Evolutionary conservation across 2,113 vertebrate species (phyloP).

Genomic region (Prietella phreatophila): DNA sequence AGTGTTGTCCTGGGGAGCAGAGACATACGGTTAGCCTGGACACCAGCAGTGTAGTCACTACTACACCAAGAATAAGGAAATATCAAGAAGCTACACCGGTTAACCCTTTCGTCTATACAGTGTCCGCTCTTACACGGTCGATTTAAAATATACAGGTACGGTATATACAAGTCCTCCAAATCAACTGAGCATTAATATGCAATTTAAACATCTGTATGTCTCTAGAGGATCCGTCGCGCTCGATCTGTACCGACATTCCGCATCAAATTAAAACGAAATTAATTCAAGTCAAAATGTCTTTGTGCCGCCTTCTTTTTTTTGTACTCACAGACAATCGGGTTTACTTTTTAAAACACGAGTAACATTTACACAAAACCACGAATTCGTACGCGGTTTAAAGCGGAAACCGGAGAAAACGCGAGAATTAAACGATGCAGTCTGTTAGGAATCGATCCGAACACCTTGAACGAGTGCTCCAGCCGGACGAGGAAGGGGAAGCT

Average conservation of each 20-base stretch:
- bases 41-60: neutral
- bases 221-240: too few relatives aligned
- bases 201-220: too few relatives aligned
- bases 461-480: slow-evolving; percentile 93
- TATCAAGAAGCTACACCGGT: neutral
- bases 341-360: too few relatives aligned
- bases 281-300: too few relatives aligned
- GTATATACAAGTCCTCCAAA: too few relatives aligned
- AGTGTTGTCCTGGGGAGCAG: slow-evolving; percentile 77
- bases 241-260: too few relatives aligned
- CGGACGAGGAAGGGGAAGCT: slow-evolving; percentile 90
- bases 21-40: neutral
- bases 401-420: neutral
- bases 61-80: neutral
- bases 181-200: too few relatives aligned
- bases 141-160: neutral
- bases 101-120: neutral
- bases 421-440: neutral
- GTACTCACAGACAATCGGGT: too few relatives aligned
- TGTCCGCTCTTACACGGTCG: neutral
- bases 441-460: slow-evolving; percentile 43
- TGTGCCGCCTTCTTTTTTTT: too few relatives aligned
- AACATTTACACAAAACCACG: too few relatives aligned
- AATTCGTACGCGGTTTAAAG: too few relatives aligned
- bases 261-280: too few relatives aligned